Conservation (phyloP, 2,113 vertebrate species). For the Telmatochromis sp. region DNA sequence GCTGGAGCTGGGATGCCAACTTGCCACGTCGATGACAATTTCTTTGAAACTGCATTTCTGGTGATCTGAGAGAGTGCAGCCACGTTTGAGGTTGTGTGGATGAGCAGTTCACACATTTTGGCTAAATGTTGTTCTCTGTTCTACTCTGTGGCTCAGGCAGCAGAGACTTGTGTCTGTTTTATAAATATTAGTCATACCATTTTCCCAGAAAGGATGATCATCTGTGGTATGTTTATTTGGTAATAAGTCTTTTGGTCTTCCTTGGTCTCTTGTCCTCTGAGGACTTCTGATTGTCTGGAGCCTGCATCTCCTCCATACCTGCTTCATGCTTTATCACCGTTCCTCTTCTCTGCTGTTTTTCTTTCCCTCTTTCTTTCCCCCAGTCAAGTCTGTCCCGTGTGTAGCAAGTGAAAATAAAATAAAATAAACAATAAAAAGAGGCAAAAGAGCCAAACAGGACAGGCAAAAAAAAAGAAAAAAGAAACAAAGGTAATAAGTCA, state of each 20-base stretch:
- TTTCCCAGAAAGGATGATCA: not conserved
- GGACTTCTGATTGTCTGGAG: not conserved
- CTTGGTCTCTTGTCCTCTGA: not conserved
- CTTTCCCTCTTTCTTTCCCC: rapidly evolving
- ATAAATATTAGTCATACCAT: not conserved
- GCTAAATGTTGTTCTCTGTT: not conserved
- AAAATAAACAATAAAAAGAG: not conserved
- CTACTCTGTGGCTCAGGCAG: not conserved
- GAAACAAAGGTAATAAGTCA: not conserved
- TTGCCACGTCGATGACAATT: not conserved
- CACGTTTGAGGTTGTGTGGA: not conserved
- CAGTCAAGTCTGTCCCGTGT: not conserved
- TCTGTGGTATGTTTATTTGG: not conserved
- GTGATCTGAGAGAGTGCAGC: not conserved
- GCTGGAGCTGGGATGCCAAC: not conserved
- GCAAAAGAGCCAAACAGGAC: not conserved
- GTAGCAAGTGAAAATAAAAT: not conserved
- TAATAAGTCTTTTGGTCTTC: not conserved
- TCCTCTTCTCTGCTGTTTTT: not conserved
- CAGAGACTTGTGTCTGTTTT: not conserved
- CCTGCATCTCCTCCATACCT: not conserved
- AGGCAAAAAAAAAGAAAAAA: not conserved
- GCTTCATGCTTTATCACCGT: not conserved
- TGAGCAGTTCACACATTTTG: not conserved
- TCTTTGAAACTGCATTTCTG: not conserved